These are phyloP conservation scores for Penaeus chinensis DNA, from an alignment of 1,140 invertebrate genomes.

Conservation along the genomic window DNA sequence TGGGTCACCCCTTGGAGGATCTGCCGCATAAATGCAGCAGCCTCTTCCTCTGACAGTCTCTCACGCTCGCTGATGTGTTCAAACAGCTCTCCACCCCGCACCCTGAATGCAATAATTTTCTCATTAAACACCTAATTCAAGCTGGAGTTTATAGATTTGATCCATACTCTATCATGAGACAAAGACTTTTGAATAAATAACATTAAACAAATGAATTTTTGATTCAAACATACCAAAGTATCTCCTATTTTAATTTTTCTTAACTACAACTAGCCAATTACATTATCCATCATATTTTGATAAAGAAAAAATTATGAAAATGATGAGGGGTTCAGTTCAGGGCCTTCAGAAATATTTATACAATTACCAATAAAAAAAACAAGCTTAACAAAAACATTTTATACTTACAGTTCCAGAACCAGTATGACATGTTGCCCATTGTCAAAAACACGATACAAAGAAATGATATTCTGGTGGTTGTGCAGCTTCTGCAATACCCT, in stretches of 20 bases:
- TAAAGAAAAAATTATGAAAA: too few relatives aligned
- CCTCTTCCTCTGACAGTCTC: conserved; percentile 65
- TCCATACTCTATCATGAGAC: too few relatives aligned
- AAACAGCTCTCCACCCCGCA: conserved; percentile 74
- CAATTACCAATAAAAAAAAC: neutral
- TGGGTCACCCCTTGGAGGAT: conserved; percentile 79
- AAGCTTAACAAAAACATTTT: neutral
- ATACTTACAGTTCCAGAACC: conserved; percentile 73
- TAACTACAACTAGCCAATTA: too few relatives aligned
- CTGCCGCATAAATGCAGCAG: conserved; percentile 74
- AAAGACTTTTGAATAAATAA: too few relatives aligned
- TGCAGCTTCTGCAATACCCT: conserved; percentile 70
- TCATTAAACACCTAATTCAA: neutral
- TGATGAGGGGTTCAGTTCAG: too few relatives aligned
- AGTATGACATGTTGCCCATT: conserved; percentile 71
- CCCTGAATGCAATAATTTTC: conserved; percentile 67
- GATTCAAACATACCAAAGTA: too few relatives aligned
- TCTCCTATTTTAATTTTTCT: too few relatives aligned
- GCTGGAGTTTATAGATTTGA: too few relatives aligned
- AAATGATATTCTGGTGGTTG: conserved; percentile 72
- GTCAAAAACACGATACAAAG: conserved; percentile 73
- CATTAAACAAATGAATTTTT: too few relatives aligned
- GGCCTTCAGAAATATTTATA: neutral
- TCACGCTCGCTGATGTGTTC: conserved; percentile 75
- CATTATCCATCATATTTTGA: too few relatives aligned